These are phyloP conservation scores for Cheirogaleus major DNA, from an alignment of 2,797 vertebrate species.

Conservation along the genomic window DNA sequence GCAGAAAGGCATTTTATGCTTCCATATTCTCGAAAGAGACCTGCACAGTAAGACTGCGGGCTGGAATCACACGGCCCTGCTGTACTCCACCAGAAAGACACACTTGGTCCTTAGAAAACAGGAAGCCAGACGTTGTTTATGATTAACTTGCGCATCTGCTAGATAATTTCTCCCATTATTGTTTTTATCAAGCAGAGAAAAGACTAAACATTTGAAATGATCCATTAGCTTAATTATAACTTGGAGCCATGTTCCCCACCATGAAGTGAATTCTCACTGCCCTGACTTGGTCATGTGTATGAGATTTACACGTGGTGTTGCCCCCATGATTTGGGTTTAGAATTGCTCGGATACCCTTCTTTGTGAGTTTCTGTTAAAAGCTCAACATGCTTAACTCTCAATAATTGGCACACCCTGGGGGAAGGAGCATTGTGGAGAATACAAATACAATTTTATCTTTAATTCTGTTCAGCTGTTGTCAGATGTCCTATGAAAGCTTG, in stretches of 20 bases:
- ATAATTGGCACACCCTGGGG: neutral
- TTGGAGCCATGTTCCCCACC: neutral
- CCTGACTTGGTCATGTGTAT: neutral
- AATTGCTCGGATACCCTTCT: conserved; percentile 2
- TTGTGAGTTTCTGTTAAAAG: neutral
- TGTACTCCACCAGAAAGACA: neutral
- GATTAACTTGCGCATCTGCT: conserved; percentile 47
- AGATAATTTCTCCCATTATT: conserved; percentile 46
- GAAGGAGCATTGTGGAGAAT: conserved; percentile 23
- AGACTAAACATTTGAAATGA: conserved; percentile 61
- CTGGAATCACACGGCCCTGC: neutral
- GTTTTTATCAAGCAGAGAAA: conserved; percentile 48
- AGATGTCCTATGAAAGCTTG: neutral
- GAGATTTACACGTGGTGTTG: neutral
- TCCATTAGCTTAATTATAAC: conserved; percentile 47
- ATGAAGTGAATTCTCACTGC: neutral
- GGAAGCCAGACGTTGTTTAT: neutral
- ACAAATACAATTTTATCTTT: conserved; percentile 8
- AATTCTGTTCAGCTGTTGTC: conserved; percentile 38
- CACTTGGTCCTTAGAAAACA: neutral
- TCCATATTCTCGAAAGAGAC: neutral
- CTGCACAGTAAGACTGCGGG: neutral
- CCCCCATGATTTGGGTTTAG: neutral
- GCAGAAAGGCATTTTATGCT: neutral
- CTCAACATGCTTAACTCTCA: neutral